Percentiles rank a stretch among this genome's conserved stretches.
phyloP scores from a whole-genome alignment of 2,797 vertebrate species.

The Pangasius djambal region DNA sequence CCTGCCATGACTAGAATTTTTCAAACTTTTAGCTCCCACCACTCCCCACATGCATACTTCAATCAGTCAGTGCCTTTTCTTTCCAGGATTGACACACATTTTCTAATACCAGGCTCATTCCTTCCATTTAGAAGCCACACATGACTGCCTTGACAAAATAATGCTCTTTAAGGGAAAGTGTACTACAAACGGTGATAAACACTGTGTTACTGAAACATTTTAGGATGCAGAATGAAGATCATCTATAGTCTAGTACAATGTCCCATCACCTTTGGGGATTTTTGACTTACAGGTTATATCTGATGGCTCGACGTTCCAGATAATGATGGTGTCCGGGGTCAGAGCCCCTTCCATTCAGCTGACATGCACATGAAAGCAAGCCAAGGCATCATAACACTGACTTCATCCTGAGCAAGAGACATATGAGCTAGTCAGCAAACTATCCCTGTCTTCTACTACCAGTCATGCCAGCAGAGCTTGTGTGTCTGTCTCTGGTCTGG shows the following conservation, averaged over 20 bases:
- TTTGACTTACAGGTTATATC: constrained; percentile 25
- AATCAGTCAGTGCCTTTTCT: background rate
- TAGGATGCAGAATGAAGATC: background rate
- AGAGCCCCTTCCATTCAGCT: constrained; percentile 58
- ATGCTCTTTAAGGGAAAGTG: background rate
- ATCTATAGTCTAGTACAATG: constrained; percentile 21
- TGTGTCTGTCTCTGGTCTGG: constrained; percentile 56
- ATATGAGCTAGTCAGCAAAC: constrained; percentile 67
- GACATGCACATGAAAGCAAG: constrained; percentile 62
- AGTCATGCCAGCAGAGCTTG: constrained; percentile 64
- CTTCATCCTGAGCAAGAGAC: constrained; percentile 56
- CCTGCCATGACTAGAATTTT: constrained; percentile 10
- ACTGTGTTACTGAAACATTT: background rate
- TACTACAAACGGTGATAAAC: too few relatives aligned
- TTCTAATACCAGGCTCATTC: background rate
- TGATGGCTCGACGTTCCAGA: constrained; percentile 51
- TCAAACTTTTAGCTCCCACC: background rate
- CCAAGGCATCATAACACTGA: constrained; percentile 66
- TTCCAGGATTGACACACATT: background rate
- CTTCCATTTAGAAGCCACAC: background rate
- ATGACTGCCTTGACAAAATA: background rate
- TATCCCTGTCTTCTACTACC: constrained; percentile 59
- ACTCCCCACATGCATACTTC: background rate
- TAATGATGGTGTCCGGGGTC: constrained; percentile 56
- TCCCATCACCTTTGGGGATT: constrained; percentile 54